These are phyloP conservation scores for Origma solitaria DNA, from an alignment of 2,113 vertebrate species.

Conservation along the genomic window DNA sequence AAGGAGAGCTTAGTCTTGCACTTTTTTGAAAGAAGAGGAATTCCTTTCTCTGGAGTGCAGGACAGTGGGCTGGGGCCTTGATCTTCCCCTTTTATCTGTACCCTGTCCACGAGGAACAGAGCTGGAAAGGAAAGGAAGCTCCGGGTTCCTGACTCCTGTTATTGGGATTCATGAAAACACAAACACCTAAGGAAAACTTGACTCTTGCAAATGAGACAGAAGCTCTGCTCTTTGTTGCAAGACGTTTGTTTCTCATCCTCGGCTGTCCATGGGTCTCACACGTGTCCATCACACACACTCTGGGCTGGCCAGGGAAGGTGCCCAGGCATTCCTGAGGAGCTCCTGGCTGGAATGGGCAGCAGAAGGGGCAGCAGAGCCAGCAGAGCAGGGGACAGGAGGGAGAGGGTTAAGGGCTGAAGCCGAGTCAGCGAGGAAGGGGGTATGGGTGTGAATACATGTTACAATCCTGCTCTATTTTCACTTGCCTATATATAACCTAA, in stretches of 20 bases:
- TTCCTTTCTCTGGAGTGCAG: not conserved
- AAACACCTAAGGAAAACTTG: not conserved
- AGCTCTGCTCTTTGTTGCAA: not conserved
- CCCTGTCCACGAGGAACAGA: not conserved
- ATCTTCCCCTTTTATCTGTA: not conserved
- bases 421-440: not conserved
- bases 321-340: accelerated
- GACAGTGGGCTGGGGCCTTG: not conserved
- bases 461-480: not conserved
- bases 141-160: not conserved
- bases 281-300: accelerated
- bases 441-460: too few relatives aligned
- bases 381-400: not conserved
- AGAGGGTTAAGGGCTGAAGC: not conserved
- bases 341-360: not conserved
- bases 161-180: not conserved
- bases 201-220: not conserved
- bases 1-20: not conserved
- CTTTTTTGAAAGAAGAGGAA: not conserved
- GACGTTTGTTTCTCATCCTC: not conserved
- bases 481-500: too few relatives aligned
- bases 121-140: not conserved
- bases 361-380: not conserved
- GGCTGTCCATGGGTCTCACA: not conserved
- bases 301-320: not conserved